These are phyloP conservation scores for Hoplodrina ambigua DNA, from an alignment of 2,888 invertebrate genomes.

Conservation along the genomic window DNA sequence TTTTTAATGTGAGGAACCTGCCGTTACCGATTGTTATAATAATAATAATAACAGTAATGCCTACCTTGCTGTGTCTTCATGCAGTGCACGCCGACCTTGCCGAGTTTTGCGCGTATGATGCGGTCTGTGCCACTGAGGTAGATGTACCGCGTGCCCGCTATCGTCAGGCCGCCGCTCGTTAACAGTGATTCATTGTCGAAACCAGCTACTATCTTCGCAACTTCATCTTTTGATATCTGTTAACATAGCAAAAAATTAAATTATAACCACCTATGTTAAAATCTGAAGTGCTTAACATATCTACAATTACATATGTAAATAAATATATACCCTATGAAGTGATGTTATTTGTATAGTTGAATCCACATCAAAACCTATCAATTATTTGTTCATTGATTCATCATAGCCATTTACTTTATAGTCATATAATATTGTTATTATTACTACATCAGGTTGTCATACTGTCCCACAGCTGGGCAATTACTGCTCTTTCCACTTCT, in stretches of 20 bases:
- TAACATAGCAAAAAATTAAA: constrained; percentile 67
- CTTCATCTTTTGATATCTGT: constrained; percentile 97
- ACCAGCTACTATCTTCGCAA: constrained; percentile 96
- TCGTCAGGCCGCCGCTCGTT: constrained; percentile 97
- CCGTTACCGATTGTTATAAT: background rate
- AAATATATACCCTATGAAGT: no score
- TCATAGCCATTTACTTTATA: no score
- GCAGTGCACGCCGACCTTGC: constrained; percentile 98
- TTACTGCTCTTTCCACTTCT: no score
- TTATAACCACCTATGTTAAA: background rate
- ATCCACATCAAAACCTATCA: no score
- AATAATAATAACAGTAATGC: constrained; percentile 50
- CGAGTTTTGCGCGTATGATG: constrained; percentile 97
- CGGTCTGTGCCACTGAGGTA: constrained; percentile 98
- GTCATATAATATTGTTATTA: no score
- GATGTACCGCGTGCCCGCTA: constrained; percentile 98
- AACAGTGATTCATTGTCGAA: constrained; percentile 97
- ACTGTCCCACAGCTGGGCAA: no score
- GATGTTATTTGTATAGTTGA: no score
- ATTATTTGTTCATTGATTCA: no score
- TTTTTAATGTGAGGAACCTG: background rate
- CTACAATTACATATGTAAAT: no score
- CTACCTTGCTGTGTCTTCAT: constrained; percentile 98
- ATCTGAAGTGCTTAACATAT: no score
- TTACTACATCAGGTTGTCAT: no score